phyloP scores from a whole-genome alignment of 1,140 invertebrate genomes.

The Oedothorax gibbosus region DNA sequence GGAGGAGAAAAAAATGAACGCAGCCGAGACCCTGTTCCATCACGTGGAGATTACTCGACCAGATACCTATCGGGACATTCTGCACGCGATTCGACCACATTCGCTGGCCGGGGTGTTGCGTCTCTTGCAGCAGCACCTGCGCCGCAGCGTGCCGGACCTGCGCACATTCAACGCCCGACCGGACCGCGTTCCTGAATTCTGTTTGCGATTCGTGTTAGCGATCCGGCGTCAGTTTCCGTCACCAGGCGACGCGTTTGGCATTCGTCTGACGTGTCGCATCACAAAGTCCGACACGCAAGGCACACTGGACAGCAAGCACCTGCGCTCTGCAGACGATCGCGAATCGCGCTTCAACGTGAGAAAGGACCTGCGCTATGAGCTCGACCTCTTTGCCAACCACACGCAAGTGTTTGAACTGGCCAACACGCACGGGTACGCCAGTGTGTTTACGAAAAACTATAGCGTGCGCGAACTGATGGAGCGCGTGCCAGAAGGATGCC shows the following conservation, averaged over 20 bases:
- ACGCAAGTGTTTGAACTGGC: neutral
- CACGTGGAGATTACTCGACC: neutral
- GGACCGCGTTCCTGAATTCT: neutral
- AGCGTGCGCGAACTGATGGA: neutral
- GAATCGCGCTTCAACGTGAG: neutral
- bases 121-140: neutral
- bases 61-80: neutral
- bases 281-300: no score
- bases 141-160: neutral
- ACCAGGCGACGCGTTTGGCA: neutral
- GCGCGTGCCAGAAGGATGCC: neutral
- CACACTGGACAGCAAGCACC: neutral
- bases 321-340: neutral
- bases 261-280: neutral
- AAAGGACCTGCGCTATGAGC: neutral
- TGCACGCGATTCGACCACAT: neutral
- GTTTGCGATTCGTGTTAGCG: neutral
- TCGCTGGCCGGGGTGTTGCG: neutral
- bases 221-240: neutral
- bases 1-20: no score
- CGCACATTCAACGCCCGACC: neutral
- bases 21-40: neutral
- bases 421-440: neutral
- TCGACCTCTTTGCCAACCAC: neutral
- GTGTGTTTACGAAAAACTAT: neutral